Base-by-base conservation (phyloP, 2,888 invertebrate genomes). In the Megaustenia siamemsis region DNA sequence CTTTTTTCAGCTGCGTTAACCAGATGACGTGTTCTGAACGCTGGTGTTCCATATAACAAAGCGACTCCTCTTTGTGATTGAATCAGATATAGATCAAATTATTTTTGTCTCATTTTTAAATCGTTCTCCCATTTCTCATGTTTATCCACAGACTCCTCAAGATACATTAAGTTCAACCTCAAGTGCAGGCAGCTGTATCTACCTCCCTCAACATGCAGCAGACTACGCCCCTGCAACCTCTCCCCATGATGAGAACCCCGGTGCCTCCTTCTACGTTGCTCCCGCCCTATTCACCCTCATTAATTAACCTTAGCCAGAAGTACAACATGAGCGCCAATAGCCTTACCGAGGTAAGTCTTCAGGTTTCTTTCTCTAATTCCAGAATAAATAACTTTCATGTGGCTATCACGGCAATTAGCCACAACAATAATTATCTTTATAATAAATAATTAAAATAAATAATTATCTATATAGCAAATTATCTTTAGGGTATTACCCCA, bases 301-400 rank as follows among this genome's bases (percentile, higher is more conserved):
- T 76, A 5, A 75, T 76, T 75, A 53, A 83, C 24, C 68, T 83
- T 3, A 76, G 68, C 68, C 66, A 83, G 18, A 63, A n/a, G 28
- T 66, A 76, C 66, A 83, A 83, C 76, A 83, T 83, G 82, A 83
- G 60, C 35, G 76, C 45, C 63, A 76, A 63, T 35, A 83, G 76
- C 32, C 35, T 83, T 15, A 68, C 76, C 1, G 76, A 83, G 75
- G 82, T 83, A 76, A 32, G 15, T n/a, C n/a, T n/a, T n/a, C n/a
- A n/a, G n/a, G n/a, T n/a, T n/a, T n/a, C n/a, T n/a, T n/a, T n/a
- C n/a, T n/a, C n/a, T n/a, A n/a, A n/a, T n/a, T n/a, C n/a, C n/a
- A n/a, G n/a, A n/a, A n/a, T n/a, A n/a, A n/a, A n/a, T n/a, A n/a
- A 10, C 45, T 10, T 10, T 10, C 12, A 45, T 45, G 45, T 45